Conservation (phyloP, 2,797 vertebrate species). For the Peromyscus melanophrys region DNA sequence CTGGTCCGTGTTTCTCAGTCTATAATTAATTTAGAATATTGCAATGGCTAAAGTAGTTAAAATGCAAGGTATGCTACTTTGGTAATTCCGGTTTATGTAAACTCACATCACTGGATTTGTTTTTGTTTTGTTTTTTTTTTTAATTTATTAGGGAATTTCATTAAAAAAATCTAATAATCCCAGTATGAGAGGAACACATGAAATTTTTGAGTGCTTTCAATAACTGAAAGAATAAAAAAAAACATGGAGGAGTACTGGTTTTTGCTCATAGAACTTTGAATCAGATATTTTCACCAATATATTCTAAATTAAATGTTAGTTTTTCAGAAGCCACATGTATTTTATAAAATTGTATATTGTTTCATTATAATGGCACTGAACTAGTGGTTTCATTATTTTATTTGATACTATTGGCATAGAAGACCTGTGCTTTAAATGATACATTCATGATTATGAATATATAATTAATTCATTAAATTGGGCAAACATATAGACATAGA, state of each 20-base stretch:
- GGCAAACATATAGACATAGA: neutral
- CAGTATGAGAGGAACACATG: neutral
- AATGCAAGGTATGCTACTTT: neutral
- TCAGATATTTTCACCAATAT: neutral
- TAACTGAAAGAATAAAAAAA: neutral
- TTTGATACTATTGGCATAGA: neutral
- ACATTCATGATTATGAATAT: neutral
- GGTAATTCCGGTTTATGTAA: neutral
- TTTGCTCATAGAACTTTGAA: neutral
- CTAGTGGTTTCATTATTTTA: neutral
- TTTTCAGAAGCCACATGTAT: neutral
- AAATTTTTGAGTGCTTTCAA: neutral
- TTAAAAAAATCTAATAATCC: neutral
- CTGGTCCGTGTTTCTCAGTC: neutral
- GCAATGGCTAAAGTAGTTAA: neutral
- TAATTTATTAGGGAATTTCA: neutral
- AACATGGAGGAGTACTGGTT: neutral
- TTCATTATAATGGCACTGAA: neutral
- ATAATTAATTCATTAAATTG: neutral
- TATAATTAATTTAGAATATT: neutral
- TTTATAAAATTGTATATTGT: neutral
- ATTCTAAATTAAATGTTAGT: neutral
- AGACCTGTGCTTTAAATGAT: neutral
- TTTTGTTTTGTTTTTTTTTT: neutral
- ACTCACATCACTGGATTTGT: neutral